A percentile compares a stretch with the other conserved stretches of the same genome.
These are phyloP conservation scores for Lucifuga dentata DNA, from an alignment of 2,113 vertebrate species.

Conservation along the genomic window DNA sequence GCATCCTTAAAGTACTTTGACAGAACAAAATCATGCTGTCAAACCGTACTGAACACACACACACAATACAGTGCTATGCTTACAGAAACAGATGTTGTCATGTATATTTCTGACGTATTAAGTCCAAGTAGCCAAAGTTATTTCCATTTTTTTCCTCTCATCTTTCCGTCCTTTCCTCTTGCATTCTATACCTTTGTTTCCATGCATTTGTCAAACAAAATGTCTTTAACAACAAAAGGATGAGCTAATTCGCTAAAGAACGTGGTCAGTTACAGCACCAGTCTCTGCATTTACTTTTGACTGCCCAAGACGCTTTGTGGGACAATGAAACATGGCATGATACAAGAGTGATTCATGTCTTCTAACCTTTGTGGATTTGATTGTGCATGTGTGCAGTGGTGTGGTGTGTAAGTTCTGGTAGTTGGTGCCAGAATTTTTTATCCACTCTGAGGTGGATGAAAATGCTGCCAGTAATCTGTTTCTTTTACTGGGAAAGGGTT, in stretches of 20 bases:
- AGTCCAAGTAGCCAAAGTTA: no score
- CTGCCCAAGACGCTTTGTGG: slow-evolving; percentile 5
- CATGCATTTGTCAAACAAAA: background rate
- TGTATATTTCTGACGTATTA: background rate
- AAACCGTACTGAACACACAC: no score
- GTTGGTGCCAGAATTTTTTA: slow-evolving; percentile 15
- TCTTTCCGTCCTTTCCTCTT: background rate
- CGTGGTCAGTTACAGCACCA: background rate
- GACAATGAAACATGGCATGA: slow-evolving; percentile 1
- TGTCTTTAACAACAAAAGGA: background rate
- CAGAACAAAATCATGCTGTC: slow-evolving; percentile 14
- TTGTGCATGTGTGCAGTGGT: no score
- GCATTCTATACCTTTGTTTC: background rate
- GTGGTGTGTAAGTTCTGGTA: no score
- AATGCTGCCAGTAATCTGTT: slow-evolving; percentile 30
- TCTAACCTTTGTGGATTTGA: no score
- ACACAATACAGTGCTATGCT: background rate
- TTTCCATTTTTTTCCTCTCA: slow-evolving; percentile 3
- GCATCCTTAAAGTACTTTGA: slow-evolving; percentile 20
- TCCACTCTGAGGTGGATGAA: slow-evolving; percentile 37
- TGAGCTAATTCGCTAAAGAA: slow-evolving; percentile 4
- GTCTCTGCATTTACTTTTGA: background rate
- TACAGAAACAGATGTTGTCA: background rate
- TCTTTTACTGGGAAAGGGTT: slow-evolving; percentile 20
- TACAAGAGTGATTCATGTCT: slow-evolving; percentile 10